Evolutionary conservation across 2,888 invertebrate species (phyloP), one percentile per base, ranked within the genome.

Genomic region (Lampropteryx suffumata): DNA sequence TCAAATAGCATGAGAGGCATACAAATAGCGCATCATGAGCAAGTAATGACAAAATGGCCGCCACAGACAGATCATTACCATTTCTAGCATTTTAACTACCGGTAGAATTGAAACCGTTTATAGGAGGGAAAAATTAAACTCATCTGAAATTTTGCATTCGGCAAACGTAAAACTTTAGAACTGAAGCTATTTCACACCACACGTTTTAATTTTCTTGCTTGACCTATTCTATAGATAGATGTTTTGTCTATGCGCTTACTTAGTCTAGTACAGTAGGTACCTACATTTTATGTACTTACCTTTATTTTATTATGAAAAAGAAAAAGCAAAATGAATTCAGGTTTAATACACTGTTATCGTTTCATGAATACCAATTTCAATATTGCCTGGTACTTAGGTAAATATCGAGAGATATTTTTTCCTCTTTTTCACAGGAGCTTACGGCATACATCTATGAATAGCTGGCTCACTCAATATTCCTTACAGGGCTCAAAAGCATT

Each of bases 81-180:
- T 57, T 64, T 59, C 59, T 61, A 59, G 61, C 59, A 62, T 59
- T 62, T 64, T 66, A 67, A 69, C 59, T 67, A 65, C 64, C 54
- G 54, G 50, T 54, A 58, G 67, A 73, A 78, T 74, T 73, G 67
- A 71, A 80, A 71, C 58, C 67, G 67, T 70, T 73, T 71, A 73
- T 67, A 65, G 64, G 49, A 54, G 63, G 64, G 69, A 72, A 70
- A 71, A 69, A 69, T 5, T 6, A 67, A 56, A 54, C 61, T 56
- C 62, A 44, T 56, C 17, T 49, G 39, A 21, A 37, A 65, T 67
- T 70, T 60, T 37, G 64, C 59, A 72, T 71, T 70, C 67, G 29
- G 54, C 42, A 39, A 57, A 44, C 62, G 63, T 54, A 45, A 50
- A 54, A 52, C 63, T 65, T 57, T 67, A 62, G 67, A 70, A 65